These are phyloP conservation scores for Typhlichthys eigenmanni DNA, from an alignment of 2,797 vertebrate genomes.

Conservation along the genomic window DNA sequence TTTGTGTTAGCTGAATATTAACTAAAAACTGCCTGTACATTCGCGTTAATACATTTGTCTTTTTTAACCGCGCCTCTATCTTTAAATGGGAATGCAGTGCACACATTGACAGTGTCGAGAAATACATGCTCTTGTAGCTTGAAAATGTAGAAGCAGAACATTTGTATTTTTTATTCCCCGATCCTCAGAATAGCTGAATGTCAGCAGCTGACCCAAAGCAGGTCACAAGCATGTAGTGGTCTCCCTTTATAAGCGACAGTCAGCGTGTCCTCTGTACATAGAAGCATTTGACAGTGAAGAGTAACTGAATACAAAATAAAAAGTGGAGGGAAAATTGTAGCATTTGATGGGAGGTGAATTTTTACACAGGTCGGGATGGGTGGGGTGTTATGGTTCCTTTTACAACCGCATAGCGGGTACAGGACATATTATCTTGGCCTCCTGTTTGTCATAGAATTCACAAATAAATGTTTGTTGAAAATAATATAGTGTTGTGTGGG, in stretches of 20 bases:
- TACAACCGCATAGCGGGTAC: slow-evolving; percentile 63
- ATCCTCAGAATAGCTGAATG: slow-evolving; percentile 75
- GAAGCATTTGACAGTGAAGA: slow-evolving; percentile 47
- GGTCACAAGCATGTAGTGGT: slow-evolving; percentile 72
- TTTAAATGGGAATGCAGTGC: slow-evolving; percentile 60
- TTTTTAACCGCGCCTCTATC: slow-evolving; percentile 54
- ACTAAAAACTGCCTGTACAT: slow-evolving; percentile 72
- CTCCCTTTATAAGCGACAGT: slow-evolving; percentile 54
- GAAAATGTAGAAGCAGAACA: slow-evolving; percentile 47
- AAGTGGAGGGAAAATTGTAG: slow-evolving; percentile 12
- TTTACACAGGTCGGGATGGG: slow-evolving; percentile 35
- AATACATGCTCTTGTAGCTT: slow-evolving; percentile 46
- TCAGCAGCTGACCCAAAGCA: slow-evolving; percentile 61
- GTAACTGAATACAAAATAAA: slow-evolving; percentile 19
- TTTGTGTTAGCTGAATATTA: slow-evolving; percentile 71
- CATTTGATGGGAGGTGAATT: slow-evolving; percentile 40
- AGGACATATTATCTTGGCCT: slow-evolving; percentile 67
- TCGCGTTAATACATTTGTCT: slow-evolving; percentile 53
- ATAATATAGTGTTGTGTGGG: slow-evolving; percentile 9
- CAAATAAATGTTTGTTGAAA: slow-evolving; percentile 78
- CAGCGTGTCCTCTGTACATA: slow-evolving; percentile 74
- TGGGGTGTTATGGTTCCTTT: slow-evolving; percentile 21
- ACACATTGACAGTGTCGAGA: slow-evolving; percentile 26
- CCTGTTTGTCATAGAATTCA: slow-evolving; percentile 76
- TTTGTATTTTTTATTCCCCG: slow-evolving; percentile 68